These are phyloP conservation scores for Leucopternis melanops DNA, from an alignment of 2,113 vertebrate genomes.

Conservation along the genomic window DNA sequence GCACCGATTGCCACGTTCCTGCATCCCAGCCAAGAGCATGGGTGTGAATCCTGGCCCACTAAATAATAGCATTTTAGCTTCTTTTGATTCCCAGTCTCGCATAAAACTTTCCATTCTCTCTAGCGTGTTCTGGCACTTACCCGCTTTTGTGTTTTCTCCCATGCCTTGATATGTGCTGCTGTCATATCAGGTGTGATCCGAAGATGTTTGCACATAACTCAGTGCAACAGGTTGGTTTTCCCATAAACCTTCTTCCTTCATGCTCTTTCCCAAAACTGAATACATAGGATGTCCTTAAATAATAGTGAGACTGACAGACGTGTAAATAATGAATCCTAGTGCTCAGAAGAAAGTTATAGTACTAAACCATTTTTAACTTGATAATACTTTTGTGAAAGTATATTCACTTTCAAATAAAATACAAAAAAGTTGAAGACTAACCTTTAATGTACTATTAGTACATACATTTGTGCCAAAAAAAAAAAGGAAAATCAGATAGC, in stretches of 20 bases:
- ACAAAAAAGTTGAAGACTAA: not conserved
- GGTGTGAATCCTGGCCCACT: not conserved
- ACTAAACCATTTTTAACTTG: not conserved
- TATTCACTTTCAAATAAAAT: not conserved
- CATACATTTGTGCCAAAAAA: not conserved
- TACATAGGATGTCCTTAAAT: not conserved
- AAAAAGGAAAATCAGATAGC: not conserved
- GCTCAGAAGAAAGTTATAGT: not conserved
- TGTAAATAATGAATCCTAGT: not conserved
- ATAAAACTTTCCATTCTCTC: constrained; percentile 1
- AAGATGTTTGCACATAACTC: constrained; percentile 1
- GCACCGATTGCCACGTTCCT: not conserved
- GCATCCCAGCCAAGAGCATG: not conserved
- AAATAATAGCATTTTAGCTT: not conserved
- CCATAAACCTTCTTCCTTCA: not conserved
- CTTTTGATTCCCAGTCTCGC: not conserved
- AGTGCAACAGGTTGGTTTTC: not conserved
- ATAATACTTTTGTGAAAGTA: not conserved
- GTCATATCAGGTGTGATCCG: not conserved
- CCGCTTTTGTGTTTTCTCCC: not conserved
- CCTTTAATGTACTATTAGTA: not conserved
- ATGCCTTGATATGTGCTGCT: not conserved
- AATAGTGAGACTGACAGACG: not conserved
- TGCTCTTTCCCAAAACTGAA: not conserved
- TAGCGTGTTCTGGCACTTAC: not conserved